Percentiles rank a stretch among this genome's conserved stretches.
These are phyloP conservation scores for Microcebus ravelobensis DNA, from an alignment of 2,113 vertebrate species.

Conservation along the genomic window DNA sequence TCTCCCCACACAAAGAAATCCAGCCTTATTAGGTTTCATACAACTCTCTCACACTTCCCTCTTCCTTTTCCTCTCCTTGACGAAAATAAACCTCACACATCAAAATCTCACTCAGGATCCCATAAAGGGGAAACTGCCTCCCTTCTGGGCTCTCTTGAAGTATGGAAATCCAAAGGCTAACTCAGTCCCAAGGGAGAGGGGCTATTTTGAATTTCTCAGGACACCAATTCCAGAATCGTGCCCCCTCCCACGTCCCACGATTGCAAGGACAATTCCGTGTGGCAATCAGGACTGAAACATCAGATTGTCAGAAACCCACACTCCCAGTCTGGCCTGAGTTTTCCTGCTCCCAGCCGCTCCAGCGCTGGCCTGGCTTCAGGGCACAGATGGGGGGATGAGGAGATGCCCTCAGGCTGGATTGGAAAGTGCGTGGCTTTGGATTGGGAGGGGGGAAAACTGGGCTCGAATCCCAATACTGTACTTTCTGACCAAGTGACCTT, in stretches of 20 bases:
- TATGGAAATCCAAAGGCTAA: neutral
- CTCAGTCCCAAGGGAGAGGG: neutral
- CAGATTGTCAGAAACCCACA: neutral
- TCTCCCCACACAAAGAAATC: neutral
- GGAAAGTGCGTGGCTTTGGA: neutral
- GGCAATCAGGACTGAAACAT: neutral
- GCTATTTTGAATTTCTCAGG: conserved; percentile 31
- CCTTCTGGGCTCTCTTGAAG: neutral
- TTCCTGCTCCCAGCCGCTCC: neutral
- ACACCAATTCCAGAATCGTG: neutral
- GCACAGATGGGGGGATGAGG: neutral
- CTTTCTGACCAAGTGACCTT: neutral
- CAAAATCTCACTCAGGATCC: neutral
- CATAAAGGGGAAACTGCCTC: neutral
- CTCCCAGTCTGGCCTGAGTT: neutral
- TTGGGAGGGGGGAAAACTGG: too few species aligned
- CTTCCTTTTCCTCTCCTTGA: neutral
- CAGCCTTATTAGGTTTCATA: neutral
- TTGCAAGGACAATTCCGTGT: neutral
- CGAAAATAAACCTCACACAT: conserved; percentile 18
- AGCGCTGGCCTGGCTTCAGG: neutral
- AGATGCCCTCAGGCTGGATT: neutral
- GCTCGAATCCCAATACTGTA: neutral
- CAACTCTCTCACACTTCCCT: neutral
- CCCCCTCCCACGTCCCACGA: neutral